Conservation (phyloP, 2,888 invertebrate species). For the Cephus sareptanus region DNA sequence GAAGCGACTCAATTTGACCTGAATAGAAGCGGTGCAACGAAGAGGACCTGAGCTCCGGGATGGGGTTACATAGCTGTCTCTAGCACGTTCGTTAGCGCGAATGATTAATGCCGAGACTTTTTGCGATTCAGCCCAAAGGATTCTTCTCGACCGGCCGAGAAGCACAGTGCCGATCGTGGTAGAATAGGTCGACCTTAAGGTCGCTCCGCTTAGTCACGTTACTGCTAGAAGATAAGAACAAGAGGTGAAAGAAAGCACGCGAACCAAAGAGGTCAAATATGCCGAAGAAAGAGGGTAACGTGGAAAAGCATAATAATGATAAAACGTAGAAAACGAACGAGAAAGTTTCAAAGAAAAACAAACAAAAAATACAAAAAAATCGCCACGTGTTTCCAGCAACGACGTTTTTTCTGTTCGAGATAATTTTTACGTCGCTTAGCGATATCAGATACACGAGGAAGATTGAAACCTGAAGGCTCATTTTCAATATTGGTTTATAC, state of each 20-base stretch:
- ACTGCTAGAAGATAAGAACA: neutral
- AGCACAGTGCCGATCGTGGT: neutral
- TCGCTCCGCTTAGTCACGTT: neutral
- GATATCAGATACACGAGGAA: neutral
- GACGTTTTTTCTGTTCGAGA: neutral
- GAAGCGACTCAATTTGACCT: neutral
- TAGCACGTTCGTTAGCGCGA: conserved; percentile 17
- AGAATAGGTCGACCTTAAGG: neutral
- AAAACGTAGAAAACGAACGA: neutral
- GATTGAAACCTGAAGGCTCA: neutral
- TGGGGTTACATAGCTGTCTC: neutral
- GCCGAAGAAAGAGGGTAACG: neutral
- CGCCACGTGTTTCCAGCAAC: neutral
- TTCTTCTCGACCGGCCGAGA: neutral
- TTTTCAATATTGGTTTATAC: neutral
- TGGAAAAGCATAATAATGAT: neutral
- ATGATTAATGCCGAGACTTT: conserved; percentile 20
- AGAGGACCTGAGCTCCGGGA: neutral
- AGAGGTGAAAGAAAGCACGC: neutral
- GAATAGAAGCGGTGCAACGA: neutral
- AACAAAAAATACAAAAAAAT: neutral
- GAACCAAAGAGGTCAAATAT: neutral
- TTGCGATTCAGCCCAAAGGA: conserved; percentile 17
- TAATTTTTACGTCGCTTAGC: neutral
- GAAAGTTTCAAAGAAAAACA: neutral